Percentiles rank a stretch among this genome's conserved stretches.
Conservation (phyloP, 2,113 vertebrate species). For the Poecile atricapillus region DNA sequence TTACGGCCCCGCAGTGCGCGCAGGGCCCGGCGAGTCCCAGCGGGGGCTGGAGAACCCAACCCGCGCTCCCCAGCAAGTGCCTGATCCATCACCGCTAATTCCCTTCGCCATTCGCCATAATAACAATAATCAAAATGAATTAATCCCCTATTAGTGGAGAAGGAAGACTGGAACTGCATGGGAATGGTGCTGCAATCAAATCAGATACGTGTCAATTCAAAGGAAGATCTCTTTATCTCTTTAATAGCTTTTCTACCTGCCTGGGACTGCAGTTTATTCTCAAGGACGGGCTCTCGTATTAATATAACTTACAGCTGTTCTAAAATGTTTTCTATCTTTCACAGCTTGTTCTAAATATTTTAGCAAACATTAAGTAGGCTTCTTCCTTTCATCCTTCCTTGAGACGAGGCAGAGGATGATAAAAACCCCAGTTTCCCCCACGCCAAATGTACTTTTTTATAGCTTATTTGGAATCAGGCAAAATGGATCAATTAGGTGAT, state of each 20-base stretch:
- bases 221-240: conserved; percentile 32
- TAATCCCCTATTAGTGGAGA: conserved; percentile 38
- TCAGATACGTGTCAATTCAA: background rate
- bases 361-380: conserved; percentile 6
- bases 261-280: background rate
- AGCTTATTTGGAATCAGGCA: conserved; percentile 23
- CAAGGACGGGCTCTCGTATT: background rate
- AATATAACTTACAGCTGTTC: background rate
- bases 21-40: background rate
- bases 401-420: conserved; percentile 34
- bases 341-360: conserved; percentile 42
- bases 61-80: background rate
- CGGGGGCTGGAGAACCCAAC: background rate
- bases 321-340: background rate
- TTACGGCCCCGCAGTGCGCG: background rate
- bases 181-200: conserved; percentile 42
- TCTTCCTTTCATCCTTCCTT: background rate
- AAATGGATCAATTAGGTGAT: conserved; percentile 56
- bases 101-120: conserved; percentile 12
- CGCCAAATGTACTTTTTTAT: background rate
- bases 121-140: conserved; percentile 56
- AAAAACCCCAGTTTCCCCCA: background rate
- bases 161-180: background rate
- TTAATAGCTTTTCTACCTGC: conserved; percentile 12
- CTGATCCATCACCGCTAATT: conserved; percentile 19